A percentile compares a stretch with the other conserved stretches of the same genome.
Evolutionary conservation across 2,888 invertebrate genomes (phyloP).

Genomic region (Noctua janthina): DNA sequence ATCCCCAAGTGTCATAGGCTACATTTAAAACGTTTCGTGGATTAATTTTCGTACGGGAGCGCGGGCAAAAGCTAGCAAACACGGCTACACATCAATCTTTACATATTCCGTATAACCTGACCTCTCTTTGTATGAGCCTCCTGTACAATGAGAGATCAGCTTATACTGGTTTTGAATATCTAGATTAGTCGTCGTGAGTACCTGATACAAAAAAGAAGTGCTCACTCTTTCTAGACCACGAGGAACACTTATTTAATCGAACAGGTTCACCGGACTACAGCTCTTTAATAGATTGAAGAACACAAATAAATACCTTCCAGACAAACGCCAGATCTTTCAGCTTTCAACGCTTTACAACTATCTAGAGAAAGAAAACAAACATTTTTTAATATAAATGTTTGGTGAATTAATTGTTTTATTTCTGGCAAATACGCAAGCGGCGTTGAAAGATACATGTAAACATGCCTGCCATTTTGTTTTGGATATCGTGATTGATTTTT

Average conservation of each 20-base stretch:
- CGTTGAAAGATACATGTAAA: constrained; percentile 64
- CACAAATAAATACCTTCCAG: constrained; percentile 35
- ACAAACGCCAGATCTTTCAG: constrained; percentile 30
- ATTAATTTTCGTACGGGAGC: too few species aligned
- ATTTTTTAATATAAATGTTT: constrained; percentile 47
- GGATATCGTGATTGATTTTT: constrained; percentile 41
- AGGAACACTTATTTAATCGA: not conserved
- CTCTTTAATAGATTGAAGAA: constrained; percentile 26
- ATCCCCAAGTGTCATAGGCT: too few species aligned
- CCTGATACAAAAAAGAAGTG: not conserved
- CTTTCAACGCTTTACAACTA: constrained; percentile 44
- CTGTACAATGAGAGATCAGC: too few species aligned
- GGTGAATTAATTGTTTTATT: constrained; percentile 56
- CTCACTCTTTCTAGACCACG: constrained; percentile 12
- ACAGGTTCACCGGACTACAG: constrained; percentile 51
- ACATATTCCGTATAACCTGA: too few species aligned
- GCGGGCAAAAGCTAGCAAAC: too few species aligned
- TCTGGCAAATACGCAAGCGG: constrained; percentile 59
- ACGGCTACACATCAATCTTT: too few species aligned
- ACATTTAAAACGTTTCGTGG: too few species aligned
- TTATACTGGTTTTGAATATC: too few species aligned
- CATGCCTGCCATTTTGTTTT: constrained; percentile 29
- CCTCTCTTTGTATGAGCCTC: too few species aligned
- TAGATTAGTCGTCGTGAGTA: too few species aligned
- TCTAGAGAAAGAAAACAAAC: constrained; percentile 45